Evolutionary conservation across 2,888 invertebrate genomes (phyloP).

Genomic region (Zhuqinia jingwanae): DNA sequence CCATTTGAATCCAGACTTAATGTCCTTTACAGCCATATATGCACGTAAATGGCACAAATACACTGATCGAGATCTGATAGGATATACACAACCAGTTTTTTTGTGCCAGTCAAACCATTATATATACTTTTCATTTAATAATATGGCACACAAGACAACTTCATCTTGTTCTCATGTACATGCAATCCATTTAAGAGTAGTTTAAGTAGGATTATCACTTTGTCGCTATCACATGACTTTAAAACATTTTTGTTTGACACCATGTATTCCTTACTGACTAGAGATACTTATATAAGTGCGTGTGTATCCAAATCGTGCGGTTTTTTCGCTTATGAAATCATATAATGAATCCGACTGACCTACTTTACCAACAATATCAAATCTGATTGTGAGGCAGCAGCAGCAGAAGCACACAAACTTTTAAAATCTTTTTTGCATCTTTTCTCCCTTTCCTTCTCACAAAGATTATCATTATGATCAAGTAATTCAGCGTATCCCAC

Average conservation of each 20-base stretch:
- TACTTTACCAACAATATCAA: slow-evolving; percentile 52
- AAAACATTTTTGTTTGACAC: background rate
- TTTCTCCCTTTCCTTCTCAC: slow-evolving; percentile 1
- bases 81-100: slow-evolving; percentile 15
- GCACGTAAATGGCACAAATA: too few relatives aligned
- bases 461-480: slow-evolving; percentile 10
- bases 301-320: slow-evolving; percentile 27
- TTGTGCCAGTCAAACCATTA: background rate
- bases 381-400: background rate
- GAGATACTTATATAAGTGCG: too few relatives aligned
- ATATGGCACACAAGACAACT: too few relatives aligned
- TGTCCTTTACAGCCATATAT: too few relatives aligned
- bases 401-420: background rate
- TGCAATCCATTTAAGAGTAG: too few relatives aligned
- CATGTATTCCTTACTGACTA: too few relatives aligned
- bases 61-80: background rate
- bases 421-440: slow-evolving; percentile 16
- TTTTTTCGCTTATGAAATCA: slow-evolving; percentile 56
- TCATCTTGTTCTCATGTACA: background rate
- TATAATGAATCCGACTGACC: slow-evolving; percentile 57
- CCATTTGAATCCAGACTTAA: slow-evolving; percentile 12
- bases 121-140: too few relatives aligned
- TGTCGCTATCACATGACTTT: too few relatives aligned
- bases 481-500: too few relatives aligned
- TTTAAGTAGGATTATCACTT: too few relatives aligned